phyloP scores from a whole-genome alignment of 2,797 vertebrate genomes.

The Hozukius guyotensis region DNA sequence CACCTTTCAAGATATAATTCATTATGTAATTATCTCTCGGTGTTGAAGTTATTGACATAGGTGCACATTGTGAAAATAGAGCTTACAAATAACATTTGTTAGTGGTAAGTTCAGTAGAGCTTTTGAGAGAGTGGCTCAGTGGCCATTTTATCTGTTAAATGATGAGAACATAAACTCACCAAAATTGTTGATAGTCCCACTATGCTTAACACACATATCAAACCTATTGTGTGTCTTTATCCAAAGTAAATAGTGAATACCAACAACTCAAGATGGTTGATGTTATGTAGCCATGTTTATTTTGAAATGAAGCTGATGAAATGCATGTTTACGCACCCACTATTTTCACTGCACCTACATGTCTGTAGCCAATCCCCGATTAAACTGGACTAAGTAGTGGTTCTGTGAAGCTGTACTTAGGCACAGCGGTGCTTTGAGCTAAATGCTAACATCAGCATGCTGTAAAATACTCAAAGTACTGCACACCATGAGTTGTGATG shows the following conservation, averaged over 20 bases:
- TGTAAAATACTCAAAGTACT: neutral
- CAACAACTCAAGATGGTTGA: neutral
- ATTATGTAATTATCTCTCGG: neutral
- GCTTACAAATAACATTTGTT: neutral
- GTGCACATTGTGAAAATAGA: neutral
- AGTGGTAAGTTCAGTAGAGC: neutral
- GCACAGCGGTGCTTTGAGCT: neutral
- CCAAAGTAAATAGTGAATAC: neutral
- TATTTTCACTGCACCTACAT: neutral
- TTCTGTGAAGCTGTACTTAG: neutral
- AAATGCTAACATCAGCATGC: neutral
- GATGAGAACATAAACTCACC: neutral
- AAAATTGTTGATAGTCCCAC: neutral
- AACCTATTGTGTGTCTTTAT: neutral
- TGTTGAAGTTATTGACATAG: neutral
- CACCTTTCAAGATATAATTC: neutral
- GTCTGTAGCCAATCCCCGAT: too few relatives aligned
- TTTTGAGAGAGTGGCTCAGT: neutral
- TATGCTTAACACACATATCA: neutral
- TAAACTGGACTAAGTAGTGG: neutral
- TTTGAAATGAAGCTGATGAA: neutral
- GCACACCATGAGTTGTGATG: neutral
- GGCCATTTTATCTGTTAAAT: neutral
- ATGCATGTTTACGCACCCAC: neutral
- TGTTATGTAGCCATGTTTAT: neutral